Percentiles rank a stretch among this genome's conserved stretches.
These are phyloP conservation scores for Tetanocera ferruginea DNA, from an alignment of 2,888 invertebrate genomes.

Conservation along the genomic window DNA sequence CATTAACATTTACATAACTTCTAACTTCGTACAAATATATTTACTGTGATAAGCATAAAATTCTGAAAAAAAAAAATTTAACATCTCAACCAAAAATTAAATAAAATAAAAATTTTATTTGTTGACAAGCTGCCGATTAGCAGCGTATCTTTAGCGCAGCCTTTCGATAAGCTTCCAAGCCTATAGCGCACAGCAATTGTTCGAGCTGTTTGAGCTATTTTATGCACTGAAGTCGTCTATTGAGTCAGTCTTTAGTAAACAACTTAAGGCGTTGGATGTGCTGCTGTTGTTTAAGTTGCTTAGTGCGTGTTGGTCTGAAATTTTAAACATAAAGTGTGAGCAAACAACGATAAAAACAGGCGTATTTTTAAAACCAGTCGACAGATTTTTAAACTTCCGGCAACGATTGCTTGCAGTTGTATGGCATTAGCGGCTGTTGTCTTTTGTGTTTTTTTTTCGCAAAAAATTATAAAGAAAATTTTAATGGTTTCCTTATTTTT, in stretches of 20 bases:
- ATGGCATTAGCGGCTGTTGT: background rate
- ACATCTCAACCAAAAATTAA: no score
- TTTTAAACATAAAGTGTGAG: background rate
- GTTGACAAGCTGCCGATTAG: no score
- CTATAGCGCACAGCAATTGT: background rate
- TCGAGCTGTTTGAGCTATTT: background rate
- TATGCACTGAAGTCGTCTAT: no score
- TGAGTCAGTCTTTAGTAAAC: conserved; percentile 49
- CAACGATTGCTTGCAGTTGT: background rate
- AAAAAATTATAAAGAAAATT: no score
- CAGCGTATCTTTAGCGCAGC: background rate
- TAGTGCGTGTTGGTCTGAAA: background rate
- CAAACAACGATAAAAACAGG: no score
- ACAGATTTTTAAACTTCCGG: background rate
- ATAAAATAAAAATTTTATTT: no score
- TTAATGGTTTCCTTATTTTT: background rate
- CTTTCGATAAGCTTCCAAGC: background rate
- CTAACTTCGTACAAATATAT: no score
- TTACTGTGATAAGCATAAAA: no score
- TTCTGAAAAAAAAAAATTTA: no score
- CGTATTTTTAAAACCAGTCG: background rate
- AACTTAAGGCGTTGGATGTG: conserved; percentile 52
- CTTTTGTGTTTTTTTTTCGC: background rate
- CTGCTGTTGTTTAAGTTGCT: conserved; percentile 36
- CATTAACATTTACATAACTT: no score